phyloP scores from a whole-genome alignment of 2,888 invertebrate species.

The Hybos culiciformis region DNA sequence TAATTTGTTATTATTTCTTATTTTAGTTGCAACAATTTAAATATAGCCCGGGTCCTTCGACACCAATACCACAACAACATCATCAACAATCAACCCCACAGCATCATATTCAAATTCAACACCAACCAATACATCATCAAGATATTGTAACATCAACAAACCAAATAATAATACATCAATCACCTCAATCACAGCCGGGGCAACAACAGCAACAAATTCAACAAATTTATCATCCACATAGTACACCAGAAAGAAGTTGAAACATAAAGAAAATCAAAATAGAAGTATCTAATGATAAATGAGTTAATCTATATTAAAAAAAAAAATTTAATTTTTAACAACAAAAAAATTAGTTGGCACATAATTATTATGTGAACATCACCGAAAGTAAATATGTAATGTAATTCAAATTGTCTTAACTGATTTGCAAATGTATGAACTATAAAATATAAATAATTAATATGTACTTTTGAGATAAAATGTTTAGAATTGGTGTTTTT shows the following conservation, averaged over 20 bases:
- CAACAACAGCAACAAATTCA: slow-evolving; percentile 27
- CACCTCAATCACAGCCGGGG: slow-evolving; percentile 23
- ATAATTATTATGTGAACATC: no score
- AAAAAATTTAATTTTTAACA: slow-evolving; percentile 10
- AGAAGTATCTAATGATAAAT: slow-evolving; percentile 5
- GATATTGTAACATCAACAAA: slow-evolving; percentile 34
- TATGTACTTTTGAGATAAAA: no score
- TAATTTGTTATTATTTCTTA: slow-evolving; percentile 20
- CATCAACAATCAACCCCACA: slow-evolving; percentile 14
- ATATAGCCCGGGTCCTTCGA: slow-evolving; percentile 32
- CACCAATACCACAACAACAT: slow-evolving; percentile 22
- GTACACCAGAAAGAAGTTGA: slow-evolving; percentile 36
- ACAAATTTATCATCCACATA: slow-evolving; percentile 35
- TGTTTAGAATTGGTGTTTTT: no score
- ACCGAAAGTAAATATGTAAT: no score
- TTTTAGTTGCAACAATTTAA: slow-evolving; percentile 37
- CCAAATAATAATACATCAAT: slow-evolving; percentile 27
- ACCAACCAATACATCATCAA: slow-evolving; percentile 26
- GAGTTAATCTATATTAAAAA: slow-evolving; percentile 1
- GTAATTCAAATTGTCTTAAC: no score
- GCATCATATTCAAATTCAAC: slow-evolving; percentile 27
- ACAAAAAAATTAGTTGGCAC: slow-evolving; percentile 2
- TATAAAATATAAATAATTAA: no score
- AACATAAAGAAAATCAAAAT: slow-evolving; percentile 15
- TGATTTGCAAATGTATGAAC: no score